Evolutionary conservation across 23 tunicate genomes (phyloP).

Genomic region (Corella eumyota): DNA sequence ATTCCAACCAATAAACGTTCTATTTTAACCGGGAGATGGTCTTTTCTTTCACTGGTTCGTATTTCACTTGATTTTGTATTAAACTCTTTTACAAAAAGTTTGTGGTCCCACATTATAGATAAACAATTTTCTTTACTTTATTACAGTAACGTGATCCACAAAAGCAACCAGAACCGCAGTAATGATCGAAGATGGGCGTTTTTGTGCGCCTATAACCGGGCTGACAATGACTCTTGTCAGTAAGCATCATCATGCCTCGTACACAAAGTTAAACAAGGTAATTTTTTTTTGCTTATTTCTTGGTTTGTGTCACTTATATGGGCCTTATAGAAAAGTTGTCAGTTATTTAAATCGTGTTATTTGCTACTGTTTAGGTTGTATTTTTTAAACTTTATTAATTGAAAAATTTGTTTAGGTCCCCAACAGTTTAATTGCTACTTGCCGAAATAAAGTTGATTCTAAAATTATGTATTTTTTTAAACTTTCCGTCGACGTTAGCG

Average conservation of each 20-base stretch:
- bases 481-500: slow-evolving; percentile 11
- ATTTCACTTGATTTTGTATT: too few relatives aligned
- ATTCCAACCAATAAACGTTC: neutral
- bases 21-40: slow-evolving; percentile 40
- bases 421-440: slow-evolving; percentile 5
- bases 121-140: neutral
- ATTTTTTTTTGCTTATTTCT: too few relatives aligned
- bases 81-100: too few relatives aligned
- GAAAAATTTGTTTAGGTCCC: slow-evolving; percentile 16
- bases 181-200: slow-evolving; percentile 46
- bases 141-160: slow-evolving; percentile 26
- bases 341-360: too few relatives aligned
- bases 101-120: neutral
- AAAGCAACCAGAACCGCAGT: slow-evolving; percentile 27
- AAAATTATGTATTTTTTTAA: slow-evolving; percentile 18
- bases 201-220: slow-evolving; percentile 32
- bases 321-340: too few relatives aligned
- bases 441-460: slow-evolving; percentile 1
- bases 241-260: slow-evolving; percentile 24
- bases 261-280: slow-evolving; percentile 22
- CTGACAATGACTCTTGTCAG: slow-evolving; percentile 25
- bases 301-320: too few relatives aligned
- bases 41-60: slow-evolving; percentile 33
- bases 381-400: too few relatives aligned
- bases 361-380: too few relatives aligned